These are phyloP conservation scores for Tinea semifulvella DNA, from an alignment of 2,888 invertebrate genomes.

Conservation along the genomic window DNA sequence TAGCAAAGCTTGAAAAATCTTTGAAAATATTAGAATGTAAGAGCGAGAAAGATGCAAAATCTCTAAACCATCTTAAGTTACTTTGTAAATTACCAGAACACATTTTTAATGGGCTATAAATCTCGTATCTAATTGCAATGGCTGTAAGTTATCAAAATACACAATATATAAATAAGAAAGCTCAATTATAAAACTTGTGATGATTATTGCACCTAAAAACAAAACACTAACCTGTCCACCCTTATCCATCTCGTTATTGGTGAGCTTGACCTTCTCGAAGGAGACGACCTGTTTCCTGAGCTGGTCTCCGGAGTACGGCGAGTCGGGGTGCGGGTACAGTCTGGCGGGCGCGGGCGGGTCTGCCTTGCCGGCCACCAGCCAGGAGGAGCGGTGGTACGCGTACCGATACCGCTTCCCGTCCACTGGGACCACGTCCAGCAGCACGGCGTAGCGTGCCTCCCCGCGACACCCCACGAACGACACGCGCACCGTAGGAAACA, in stretches of 20 bases:
- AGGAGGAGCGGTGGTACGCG: constrained; percentile 97
- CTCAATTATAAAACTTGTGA: too few relatives aligned
- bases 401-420: constrained; percentile 97
- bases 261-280: constrained; percentile 98
- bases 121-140: too few relatives aligned
- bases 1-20: too few relatives aligned
- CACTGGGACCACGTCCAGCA: constrained; percentile 96
- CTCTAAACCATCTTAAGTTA: too few relatives aligned
- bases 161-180: too few relatives aligned
- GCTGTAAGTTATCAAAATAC: too few relatives aligned
- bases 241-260: constrained; percentile 98
- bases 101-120: neutral
- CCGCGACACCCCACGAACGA: constrained; percentile 87
- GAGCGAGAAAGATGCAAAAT: too few relatives aligned
- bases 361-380: constrained; percentile 98
- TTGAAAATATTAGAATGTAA: too few relatives aligned
- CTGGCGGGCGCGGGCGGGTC: constrained; percentile 95
- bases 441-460: constrained; percentile 88
- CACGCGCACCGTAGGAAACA: constrained; percentile 97
- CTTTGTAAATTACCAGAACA: too few relatives aligned
- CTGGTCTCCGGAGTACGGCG: constrained; percentile 95
- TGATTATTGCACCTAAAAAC: neutral
- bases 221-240: constrained; percentile 92
- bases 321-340: constrained; percentile 96
- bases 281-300: constrained; percentile 96